Conservation (phyloP, 2,888 invertebrate species). For the Scaptomyza cyrtandrae region DNA sequence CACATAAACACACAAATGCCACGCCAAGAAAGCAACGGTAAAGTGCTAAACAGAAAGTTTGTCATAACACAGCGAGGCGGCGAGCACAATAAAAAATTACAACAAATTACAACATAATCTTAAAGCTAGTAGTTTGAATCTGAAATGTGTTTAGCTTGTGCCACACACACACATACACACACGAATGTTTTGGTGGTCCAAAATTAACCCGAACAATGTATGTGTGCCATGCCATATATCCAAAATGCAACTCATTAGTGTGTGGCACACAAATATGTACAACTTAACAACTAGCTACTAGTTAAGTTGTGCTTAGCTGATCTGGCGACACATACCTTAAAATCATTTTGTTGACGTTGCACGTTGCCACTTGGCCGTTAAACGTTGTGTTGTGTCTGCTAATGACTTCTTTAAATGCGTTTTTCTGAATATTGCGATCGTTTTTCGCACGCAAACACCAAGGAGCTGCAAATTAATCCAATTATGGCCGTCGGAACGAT, state of each 20-base stretch:
- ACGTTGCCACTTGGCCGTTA: constrained; percentile 62
- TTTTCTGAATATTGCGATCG: constrained; percentile 16
- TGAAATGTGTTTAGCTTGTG: constrained; percentile 21
- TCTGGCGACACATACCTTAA: constrained; percentile 74
- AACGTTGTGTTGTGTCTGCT: constrained; percentile 42
- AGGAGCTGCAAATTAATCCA: constrained; percentile 61
- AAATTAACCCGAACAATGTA: constrained; percentile 59
- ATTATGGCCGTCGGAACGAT: constrained; percentile 54
- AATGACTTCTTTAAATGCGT: constrained; percentile 76
- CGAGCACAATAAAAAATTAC: constrained; percentile 43
- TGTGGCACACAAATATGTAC: constrained; percentile 18
- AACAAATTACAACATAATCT: constrained; percentile 41
- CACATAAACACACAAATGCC: constrained; percentile 17
- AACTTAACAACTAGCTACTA: constrained; percentile 15
- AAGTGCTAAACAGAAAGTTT: constrained; percentile 47
- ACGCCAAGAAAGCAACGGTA: constrained; percentile 37
- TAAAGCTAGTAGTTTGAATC: constrained; percentile 16
- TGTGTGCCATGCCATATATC: constrained; percentile 30
- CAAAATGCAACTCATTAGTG: constrained; percentile 50
- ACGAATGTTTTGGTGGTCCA: neutral
- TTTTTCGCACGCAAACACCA: constrained; percentile 47
- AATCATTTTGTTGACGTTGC: constrained; percentile 80
- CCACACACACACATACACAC: constrained; percentile 35
- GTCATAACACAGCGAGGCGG: constrained; percentile 29
- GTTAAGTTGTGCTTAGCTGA: neutral